Conservation (phyloP, 2,113 vertebrate genomes). For the Lepisosteus oculatus region DNA sequence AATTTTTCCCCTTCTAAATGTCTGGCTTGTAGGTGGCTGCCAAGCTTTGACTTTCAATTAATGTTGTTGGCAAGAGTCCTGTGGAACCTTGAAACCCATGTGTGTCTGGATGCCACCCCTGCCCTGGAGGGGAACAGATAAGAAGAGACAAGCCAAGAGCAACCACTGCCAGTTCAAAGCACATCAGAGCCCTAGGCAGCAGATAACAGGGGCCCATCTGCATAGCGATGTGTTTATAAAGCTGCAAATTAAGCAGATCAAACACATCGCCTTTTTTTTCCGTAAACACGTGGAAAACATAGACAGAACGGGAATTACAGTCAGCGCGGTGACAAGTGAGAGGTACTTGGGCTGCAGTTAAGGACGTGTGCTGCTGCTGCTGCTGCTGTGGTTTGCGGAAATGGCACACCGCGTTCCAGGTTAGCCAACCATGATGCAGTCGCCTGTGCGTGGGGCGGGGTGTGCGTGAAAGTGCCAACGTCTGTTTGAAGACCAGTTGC, state of each 20-base stretch:
- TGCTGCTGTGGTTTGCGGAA: background rate
- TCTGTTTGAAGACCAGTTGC: too few relatives aligned
- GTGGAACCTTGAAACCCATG: background rate
- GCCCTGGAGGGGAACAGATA: conserved; percentile 21
- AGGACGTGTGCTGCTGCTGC: background rate
- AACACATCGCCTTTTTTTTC: conserved; percentile 1
- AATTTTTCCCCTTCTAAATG: background rate
- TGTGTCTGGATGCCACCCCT: conserved; percentile 10
- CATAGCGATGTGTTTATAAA: conserved; percentile 14
- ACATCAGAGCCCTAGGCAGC: conserved; percentile 3
- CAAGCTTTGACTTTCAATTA: background rate
- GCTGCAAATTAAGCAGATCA: conserved; percentile 9
- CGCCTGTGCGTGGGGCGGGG: too few relatives aligned
- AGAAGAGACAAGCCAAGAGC: conserved; percentile 10
- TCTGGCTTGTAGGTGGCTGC: background rate
- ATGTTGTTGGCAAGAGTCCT: background rate
- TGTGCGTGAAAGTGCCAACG: too few relatives aligned
- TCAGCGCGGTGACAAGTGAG: background rate
- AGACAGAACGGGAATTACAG: background rate
- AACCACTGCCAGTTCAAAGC: conserved; percentile 13
- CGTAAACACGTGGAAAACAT: background rate
- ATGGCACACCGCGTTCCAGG: too few relatives aligned
- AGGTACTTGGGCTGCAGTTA: background rate
- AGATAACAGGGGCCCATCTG: conserved; percentile 6
- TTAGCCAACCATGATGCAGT: too few relatives aligned